Evolutionary conservation across 1,140 invertebrate genomes (phyloP), one percentile per base, ranked within the genome.

Genomic region (Pseudomyrmex pallidus): DNA sequence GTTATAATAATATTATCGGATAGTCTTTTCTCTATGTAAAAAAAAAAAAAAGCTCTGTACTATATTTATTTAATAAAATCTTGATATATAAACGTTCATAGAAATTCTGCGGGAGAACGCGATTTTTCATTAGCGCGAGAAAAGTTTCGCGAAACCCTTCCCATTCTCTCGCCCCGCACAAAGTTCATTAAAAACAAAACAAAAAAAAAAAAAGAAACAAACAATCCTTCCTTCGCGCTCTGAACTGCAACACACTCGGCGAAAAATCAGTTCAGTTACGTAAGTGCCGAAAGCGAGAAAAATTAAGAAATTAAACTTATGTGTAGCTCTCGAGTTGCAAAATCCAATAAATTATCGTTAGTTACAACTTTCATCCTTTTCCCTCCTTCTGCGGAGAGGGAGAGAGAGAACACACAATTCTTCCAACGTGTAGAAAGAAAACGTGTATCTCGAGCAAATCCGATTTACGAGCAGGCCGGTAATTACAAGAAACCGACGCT

Each of bases 41-140:
- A 48, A 35, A 35, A 35, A 35, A 1, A 25, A 25, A 35, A 35
- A 35, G 35, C 5, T 35, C 82, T 90, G 78, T 77, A 88, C 66
- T 90, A 90, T 90, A 91, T 91, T 90, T 90, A 87, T 90, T 87
- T 91, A 90, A 89, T 86, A 90, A 90, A 90, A 90, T 83, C 68
- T 85, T 86, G 66, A 80, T 80, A 72, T 80, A 64, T 61, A 64
- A 83, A 85, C 15, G 17, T 72, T 68, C 57, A 72, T 80, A 80
- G 57, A 61, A 70, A 70, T 59, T 48, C 54, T 20, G 2, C 1
- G 22, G 8, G 35, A 52, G n/a, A 12, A 44, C 25, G 46, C 13
- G 2, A 17, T 73, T 10, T 68, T 15, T 83, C 20, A 35, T 64
- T 35, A 25, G n/a, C 15, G 57, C 35, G 35, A 35, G 35, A 35